These are phyloP conservation scores for Zaprionus tsacasi DNA, from an alignment of 1,140 invertebrate genomes.

Conservation along the genomic window DNA sequence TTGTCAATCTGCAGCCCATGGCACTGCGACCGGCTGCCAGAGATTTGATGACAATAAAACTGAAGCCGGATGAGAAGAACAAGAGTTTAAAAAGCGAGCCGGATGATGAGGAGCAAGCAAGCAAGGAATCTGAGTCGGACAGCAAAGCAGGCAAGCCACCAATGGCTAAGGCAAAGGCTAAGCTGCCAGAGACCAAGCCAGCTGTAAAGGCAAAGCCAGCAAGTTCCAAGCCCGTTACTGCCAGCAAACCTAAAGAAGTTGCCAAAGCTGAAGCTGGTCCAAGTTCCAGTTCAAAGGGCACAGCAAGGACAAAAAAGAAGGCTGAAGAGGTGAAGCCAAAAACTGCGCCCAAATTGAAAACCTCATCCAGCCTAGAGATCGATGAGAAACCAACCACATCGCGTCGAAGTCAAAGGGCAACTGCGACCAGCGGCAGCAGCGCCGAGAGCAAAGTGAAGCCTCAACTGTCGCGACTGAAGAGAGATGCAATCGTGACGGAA, in stretches of 20 bases:
- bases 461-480: conserved; percentile 42
- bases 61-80: conserved; percentile 82
- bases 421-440: neutral
- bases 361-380: neutral
- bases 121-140: conserved; percentile 29
- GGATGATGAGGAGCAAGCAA: conserved; percentile 39
- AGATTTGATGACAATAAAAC: conserved; percentile 87
- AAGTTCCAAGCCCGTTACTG: neutral
- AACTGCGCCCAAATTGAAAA: conserved; percentile 19
- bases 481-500: conserved; percentile 9
- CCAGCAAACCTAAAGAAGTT: neutral
- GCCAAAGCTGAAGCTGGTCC: conserved; percentile 13
- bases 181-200: neutral
- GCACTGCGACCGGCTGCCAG: conserved; percentile 86
- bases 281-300: neutral
- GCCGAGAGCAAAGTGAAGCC: conserved; percentile 38
- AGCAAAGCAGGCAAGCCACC: neutral
- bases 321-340: neutral
- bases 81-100: conserved; percentile 29
- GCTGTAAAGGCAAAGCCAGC: neutral
- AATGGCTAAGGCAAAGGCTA: neutral
- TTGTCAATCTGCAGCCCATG: conserved; percentile 88
- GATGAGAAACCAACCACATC: conserved; percentile 46
- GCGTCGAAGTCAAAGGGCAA: conserved; percentile 4
- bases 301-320: conserved; percentile 26